Evolutionary conservation across 2,797 vertebrate species (phyloP).

Genomic region (Erithacus rubecula): DNA sequence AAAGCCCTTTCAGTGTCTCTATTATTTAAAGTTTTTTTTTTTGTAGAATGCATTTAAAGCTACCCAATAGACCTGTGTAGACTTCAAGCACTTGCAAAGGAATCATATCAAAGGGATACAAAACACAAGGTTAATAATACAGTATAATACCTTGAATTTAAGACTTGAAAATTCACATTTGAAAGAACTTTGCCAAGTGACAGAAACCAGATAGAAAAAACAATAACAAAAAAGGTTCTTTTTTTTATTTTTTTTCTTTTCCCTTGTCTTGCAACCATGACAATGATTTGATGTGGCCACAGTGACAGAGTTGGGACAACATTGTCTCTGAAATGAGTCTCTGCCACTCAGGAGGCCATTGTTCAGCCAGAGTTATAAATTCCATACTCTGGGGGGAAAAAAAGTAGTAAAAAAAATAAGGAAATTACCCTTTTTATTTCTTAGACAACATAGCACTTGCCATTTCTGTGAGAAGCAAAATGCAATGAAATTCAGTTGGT

Average conservation of each 20-base stretch:
- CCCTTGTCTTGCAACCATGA: slow-evolving; percentile 20
- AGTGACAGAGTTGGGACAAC: slow-evolving; percentile 45
- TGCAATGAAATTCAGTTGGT: neutral
- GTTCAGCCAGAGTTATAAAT: slow-evolving; percentile 8
- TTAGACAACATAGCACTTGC: neutral
- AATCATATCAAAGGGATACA: slow-evolving; percentile 59
- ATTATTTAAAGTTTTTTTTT: slow-evolving; percentile 60
- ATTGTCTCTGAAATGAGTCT: slow-evolving; percentile 32
- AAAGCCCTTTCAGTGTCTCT: slow-evolving; percentile 8
- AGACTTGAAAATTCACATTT: slow-evolving; percentile 40
- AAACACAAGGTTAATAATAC: slow-evolving; percentile 67
- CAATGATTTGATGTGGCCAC: slow-evolving; percentile 15
- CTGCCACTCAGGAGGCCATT: neutral
- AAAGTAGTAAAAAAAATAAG: neutral
- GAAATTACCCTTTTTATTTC: neutral
- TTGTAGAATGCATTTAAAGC: slow-evolving; percentile 59
- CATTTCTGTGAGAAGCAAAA: neutral
- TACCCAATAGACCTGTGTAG: slow-evolving; percentile 24
- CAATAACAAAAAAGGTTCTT: slow-evolving; percentile 25
- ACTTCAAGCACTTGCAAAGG: slow-evolving; percentile 51
- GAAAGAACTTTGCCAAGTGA: slow-evolving; percentile 36
- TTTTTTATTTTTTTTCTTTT: neutral
- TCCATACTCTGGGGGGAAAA: neutral
- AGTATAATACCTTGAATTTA: slow-evolving; percentile 53
- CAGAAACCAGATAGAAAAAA: slow-evolving; percentile 19